Evolutionary conservation across 2,113 vertebrate genomes (phyloP), one percentile per base, ranked within the genome.

Genomic region (Progne subis): DNA sequence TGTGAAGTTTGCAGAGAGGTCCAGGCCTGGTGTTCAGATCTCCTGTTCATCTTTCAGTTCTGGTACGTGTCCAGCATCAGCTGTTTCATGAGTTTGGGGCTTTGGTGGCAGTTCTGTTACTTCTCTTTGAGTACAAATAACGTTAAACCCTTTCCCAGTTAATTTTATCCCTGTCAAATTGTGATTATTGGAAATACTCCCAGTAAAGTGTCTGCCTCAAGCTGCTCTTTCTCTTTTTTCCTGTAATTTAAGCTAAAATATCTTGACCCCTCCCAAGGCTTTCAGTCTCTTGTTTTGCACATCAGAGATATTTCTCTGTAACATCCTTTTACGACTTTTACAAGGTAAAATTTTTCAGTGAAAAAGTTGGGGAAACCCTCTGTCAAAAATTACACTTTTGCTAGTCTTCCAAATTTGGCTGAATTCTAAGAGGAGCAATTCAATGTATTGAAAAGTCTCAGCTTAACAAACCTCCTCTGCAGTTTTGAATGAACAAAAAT

Each of bases 21-120:
- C 99, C 74, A 98, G 99, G 80, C 99, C 99, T 34, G 99, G 99
- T 18, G 99, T 99, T 75, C 99, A 99, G 95, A 99, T 99, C 88
- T 99, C 99, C 64, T 99, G 99, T 92, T 99, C 99, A 18, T 99
- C 99, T 52, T 99, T 99, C 97, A 99, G 99, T 92, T 98, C 99
- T 43, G 99, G 99, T 99, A 97, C 8, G 97, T 97, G 71, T 26
- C 31, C 56, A 83, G 32, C 53, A 25, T 68, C 61, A 76, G 39
- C n/a, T 46, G 19, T 20, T 60, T 2, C 37, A 4, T 41, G 29
- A 29, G 17, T 52, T 0, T 60, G 28, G 39, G 14, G 28, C n/a
- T 76, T 34, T 55, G 46, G 10, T 82, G 67, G 37, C 41, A 76
- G 5, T 26, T 25, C 32, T 64, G 23, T 57, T 60, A 10, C 32